These are phyloP conservation scores for Tenebrio molitor DNA, from an alignment of 1,140 invertebrate genomes.

Conservation along the genomic window DNA sequence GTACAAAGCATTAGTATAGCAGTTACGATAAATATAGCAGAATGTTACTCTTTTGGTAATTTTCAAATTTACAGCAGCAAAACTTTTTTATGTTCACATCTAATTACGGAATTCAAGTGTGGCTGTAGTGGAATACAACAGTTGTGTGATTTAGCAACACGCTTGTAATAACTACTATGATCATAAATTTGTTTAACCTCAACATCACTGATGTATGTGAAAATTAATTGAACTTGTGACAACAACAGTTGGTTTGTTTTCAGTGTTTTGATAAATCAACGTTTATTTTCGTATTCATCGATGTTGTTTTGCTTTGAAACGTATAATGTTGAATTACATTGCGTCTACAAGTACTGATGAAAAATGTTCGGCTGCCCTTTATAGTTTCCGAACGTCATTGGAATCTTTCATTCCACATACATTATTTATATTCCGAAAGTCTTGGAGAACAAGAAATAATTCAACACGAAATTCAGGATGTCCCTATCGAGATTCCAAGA, in stretches of 20 bases:
- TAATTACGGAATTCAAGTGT: too few relatives aligned
- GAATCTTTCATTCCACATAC: conserved; percentile 35
- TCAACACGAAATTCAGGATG: conserved; percentile 48
- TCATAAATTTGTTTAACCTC: conserved; percentile 9
- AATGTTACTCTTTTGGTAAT: too few relatives aligned
- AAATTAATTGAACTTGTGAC: conserved; percentile 28
- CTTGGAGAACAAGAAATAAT: conserved; percentile 27
- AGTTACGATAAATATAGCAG: too few relatives aligned
- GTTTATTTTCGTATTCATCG: not conserved
- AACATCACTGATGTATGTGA: conserved; percentile 21
- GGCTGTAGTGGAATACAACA: too few relatives aligned
- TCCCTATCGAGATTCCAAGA: conserved; percentile 35
- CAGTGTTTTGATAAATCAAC: not conserved
- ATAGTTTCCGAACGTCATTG: not conserved
- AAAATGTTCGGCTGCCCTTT: conserved; percentile 11
- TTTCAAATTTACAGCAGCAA: too few relatives aligned
- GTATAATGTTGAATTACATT: not conserved
- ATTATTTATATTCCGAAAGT: conserved; percentile 42
- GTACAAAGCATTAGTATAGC: too few relatives aligned
- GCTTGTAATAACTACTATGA: too few relatives aligned
- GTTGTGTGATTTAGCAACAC: too few relatives aligned
- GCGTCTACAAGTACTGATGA: not conserved
- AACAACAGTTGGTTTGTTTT: conserved; percentile 28
- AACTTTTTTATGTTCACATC: too few relatives aligned
- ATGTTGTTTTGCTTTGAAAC: not conserved